phyloP scores from a whole-genome alignment of 2,888 invertebrate genomes.

The Serrognathus titanus region DNA sequence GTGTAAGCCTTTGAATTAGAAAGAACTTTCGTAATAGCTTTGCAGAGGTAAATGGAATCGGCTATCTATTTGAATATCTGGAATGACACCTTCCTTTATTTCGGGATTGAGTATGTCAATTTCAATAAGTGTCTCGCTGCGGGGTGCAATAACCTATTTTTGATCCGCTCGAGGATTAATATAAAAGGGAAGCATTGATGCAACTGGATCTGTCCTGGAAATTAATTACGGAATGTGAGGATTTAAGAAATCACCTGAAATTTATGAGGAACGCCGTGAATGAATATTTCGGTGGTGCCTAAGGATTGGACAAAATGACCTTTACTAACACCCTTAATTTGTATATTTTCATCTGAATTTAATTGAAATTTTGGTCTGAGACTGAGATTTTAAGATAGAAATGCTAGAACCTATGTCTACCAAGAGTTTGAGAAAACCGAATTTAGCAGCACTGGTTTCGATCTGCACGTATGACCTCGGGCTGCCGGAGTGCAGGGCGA shows the following conservation, averaged over 20 bases:
- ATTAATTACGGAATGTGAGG: neutral
- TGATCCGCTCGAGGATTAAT: neutral
- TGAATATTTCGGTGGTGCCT: neutral
- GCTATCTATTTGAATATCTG: slow-evolving; percentile 16
- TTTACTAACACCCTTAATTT: neutral
- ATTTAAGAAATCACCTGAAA: slow-evolving; percentile 1
- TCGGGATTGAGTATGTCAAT: slow-evolving; percentile 21
- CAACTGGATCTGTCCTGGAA: neutral
- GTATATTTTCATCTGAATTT: neutral
- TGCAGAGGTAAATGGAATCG: slow-evolving; percentile 21
- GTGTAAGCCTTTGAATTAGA: slow-evolving; percentile 17
- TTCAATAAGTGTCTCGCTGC: slow-evolving; percentile 19
- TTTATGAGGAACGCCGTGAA: neutral
- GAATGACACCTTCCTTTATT: slow-evolving; percentile 21
- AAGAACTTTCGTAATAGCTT: slow-evolving; percentile 18
- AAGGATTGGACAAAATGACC: too few relatives aligned
- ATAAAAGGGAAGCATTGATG: slow-evolving; percentile 2
- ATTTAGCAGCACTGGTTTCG: too few relatives aligned
- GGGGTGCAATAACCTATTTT: too few relatives aligned
- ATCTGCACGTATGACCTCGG: too few relatives aligned
- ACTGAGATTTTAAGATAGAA: too few relatives aligned
- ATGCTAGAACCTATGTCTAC: too few relatives aligned
- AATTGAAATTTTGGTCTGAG: too few relatives aligned
- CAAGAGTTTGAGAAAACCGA: too few relatives aligned
- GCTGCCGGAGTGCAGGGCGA: neutral